Evolutionary conservation across 2,113 vertebrate genomes (phyloP).

Genomic region (Symphodus melops): DNA sequence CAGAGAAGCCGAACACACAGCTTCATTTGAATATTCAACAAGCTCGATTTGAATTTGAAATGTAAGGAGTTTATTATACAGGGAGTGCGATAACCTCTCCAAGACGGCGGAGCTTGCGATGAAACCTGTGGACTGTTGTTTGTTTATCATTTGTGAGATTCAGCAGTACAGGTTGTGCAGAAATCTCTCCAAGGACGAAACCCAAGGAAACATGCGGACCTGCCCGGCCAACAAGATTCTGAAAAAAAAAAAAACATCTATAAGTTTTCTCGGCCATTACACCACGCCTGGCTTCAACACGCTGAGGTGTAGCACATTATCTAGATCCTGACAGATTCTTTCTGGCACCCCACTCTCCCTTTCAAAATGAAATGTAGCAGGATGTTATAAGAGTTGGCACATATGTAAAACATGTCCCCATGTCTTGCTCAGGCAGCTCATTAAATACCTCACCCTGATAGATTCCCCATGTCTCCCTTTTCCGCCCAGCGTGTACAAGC

Average conservation of each 20-base stretch:
- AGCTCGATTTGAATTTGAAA: slow-evolving; percentile 67
- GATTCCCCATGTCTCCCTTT: slow-evolving; percentile 52
- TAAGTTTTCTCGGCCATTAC: slow-evolving; percentile 25
- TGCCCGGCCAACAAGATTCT: not conserved
- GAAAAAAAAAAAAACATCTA: slow-evolving; percentile 25
- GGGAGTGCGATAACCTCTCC: slow-evolving; percentile 55
- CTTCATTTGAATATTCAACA: slow-evolving; percentile 76
- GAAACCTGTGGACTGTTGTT: slow-evolving; percentile 15
- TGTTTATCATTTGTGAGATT: slow-evolving; percentile 15
- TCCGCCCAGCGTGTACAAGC: slow-evolving; percentile 30
- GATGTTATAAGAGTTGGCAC: slow-evolving; percentile 43
- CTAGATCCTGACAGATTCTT: slow-evolving; percentile 33
- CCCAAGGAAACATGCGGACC: slow-evolving; percentile 1
- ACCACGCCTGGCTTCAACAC: slow-evolving; percentile 10
- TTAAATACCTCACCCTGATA: slow-evolving; percentile 49
- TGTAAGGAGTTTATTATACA: slow-evolving; percentile 56
- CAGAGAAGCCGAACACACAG: slow-evolving; percentile 40
- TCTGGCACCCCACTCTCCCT: slow-evolving; percentile 28
- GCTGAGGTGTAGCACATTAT: slow-evolving; percentile 30
- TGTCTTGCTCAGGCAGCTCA: slow-evolving; percentile 50
- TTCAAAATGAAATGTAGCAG: slow-evolving; percentile 26
- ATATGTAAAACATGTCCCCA: slow-evolving; percentile 46
- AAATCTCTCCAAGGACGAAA: slow-evolving; percentile 16
- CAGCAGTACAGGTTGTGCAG: slow-evolving; percentile 20
- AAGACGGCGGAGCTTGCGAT: slow-evolving; percentile 30